Conservation (phyloP, 2,888 invertebrate species). For the Cheilosia urbana region DNA sequence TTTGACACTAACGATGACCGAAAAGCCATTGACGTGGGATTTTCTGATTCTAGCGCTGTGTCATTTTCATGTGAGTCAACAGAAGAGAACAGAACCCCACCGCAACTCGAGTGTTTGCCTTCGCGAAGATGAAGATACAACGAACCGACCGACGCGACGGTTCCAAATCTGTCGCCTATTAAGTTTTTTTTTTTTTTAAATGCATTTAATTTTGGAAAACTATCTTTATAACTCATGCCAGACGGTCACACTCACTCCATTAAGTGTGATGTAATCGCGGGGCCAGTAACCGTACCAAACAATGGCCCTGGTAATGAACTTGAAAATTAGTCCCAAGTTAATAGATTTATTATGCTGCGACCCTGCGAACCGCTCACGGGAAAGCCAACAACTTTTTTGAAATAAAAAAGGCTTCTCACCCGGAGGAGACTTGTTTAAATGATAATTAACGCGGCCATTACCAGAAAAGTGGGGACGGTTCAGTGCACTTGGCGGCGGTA, state of each 20-base stretch:
- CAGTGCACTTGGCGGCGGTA: slow-evolving; percentile 9
- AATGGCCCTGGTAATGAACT: slow-evolving; percentile 59
- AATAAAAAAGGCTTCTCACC: slow-evolving; percentile 1
- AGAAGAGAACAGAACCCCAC: not conserved
- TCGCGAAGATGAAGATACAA: not conserved
- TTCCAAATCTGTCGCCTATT: not conserved
- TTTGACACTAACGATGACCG: not conserved
- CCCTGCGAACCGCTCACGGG: slow-evolving; percentile 8
- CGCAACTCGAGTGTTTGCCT: not conserved
- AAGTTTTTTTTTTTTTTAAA: not conserved
- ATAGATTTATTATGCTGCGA: slow-evolving; percentile 38
- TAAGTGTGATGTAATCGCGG: slow-evolving; percentile 47
- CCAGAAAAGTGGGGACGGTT: not conserved
- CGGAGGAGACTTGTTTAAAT: slow-evolving; percentile 24
- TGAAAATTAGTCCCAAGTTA: slow-evolving; percentile 50
- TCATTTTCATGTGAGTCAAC: not conserved
- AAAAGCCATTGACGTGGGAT: not conserved
- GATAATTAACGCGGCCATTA: slow-evolving; percentile 43
- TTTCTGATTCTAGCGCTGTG: not conserved
- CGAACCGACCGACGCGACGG: not conserved
- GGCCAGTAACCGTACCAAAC: slow-evolving; percentile 17
- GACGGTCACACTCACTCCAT: slow-evolving; percentile 8
- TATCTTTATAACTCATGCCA: not conserved
- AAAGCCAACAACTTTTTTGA: not conserved
- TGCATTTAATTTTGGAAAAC: not conserved